Conservation (phyloP, 2,113 vertebrate species). For the Pleuronectes platessa region DNA sequence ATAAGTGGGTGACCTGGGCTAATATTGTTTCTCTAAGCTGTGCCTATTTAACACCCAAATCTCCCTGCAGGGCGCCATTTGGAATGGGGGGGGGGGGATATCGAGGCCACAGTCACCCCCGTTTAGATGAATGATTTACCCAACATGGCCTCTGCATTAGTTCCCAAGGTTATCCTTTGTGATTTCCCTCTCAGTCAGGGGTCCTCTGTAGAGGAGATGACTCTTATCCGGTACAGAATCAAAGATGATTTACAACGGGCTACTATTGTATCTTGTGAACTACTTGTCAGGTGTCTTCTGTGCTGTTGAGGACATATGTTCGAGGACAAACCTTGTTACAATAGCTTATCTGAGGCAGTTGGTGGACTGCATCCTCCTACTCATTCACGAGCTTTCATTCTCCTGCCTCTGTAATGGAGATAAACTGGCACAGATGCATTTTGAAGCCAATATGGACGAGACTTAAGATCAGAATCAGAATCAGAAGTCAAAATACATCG, state of each 20-base stretch:
- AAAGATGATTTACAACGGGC: not conserved
- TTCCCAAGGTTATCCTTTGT: slow-evolving; percentile 12
- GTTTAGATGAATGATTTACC: slow-evolving; percentile 21
- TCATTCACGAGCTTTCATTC: no score
- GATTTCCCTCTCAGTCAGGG: not conserved
- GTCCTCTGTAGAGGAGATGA: slow-evolving; percentile 12
- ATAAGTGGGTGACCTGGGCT: slow-evolving; percentile 42
- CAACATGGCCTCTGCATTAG: not conserved
- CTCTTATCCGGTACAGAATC: not conserved
- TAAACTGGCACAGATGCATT: no score
- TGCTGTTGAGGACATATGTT: no score
- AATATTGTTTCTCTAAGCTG: slow-evolving; percentile 21
- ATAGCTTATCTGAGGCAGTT: no score
- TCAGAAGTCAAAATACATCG: no score
- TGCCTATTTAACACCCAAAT: slow-evolving; percentile 17
- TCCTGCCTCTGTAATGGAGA: no score
- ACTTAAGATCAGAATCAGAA: no score
- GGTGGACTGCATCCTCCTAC: no score
- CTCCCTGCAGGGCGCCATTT: slow-evolving; percentile 19
- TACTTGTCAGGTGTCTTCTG: not conserved
- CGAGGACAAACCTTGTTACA: no score
- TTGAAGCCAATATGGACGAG: no score
- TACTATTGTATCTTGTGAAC: not conserved
- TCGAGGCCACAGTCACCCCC: slow-evolving; percentile 15
- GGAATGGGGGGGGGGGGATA: not conserved